phyloP scores from a whole-genome alignment of 2,113 vertebrate genomes.

The Vombatus ursinus region DNA sequence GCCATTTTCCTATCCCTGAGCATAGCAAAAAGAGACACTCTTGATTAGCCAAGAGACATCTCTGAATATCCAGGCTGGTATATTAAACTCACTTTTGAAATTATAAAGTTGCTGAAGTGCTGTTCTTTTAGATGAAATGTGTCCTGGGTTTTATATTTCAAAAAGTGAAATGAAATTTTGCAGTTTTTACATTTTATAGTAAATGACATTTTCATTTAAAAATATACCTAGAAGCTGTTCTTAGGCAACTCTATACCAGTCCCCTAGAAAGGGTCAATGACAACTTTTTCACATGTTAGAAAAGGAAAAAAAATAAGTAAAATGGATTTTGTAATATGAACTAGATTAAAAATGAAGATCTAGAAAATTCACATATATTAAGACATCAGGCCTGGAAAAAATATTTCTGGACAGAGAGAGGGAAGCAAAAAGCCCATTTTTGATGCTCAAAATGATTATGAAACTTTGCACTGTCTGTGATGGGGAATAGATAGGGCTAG shows the following conservation, averaged over 20 bases:
- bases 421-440: background rate
- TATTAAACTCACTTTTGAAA: slow-evolving; percentile 46
- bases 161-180: slow-evolving; percentile 46
- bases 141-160: slow-evolving; percentile 43
- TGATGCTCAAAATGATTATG: background rate
- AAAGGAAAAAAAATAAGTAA: background rate
- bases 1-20: slow-evolving; percentile 44
- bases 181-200: slow-evolving; percentile 8
- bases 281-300: slow-evolving; percentile 17
- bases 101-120: slow-evolving; percentile 37
- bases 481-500: background rate
- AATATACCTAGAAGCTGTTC: slow-evolving; percentile 11
- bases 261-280: slow-evolving; percentile 23
- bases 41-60: slow-evolving; percentile 59
- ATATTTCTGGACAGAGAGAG: slow-evolving; percentile 7
- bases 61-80: background rate
- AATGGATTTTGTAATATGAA: slow-evolving; percentile 6
- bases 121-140: slow-evolving; percentile 38
- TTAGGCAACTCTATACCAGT: background rate
- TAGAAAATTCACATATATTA: background rate
- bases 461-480: background rate
- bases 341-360: background rate
- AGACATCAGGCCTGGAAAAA: background rate
- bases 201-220: slow-evolving; percentile 14
- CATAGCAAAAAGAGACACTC: slow-evolving; percentile 33